phyloP scores from a whole-genome alignment of 2,113 vertebrate species.

The Motacilla alba region DNA sequence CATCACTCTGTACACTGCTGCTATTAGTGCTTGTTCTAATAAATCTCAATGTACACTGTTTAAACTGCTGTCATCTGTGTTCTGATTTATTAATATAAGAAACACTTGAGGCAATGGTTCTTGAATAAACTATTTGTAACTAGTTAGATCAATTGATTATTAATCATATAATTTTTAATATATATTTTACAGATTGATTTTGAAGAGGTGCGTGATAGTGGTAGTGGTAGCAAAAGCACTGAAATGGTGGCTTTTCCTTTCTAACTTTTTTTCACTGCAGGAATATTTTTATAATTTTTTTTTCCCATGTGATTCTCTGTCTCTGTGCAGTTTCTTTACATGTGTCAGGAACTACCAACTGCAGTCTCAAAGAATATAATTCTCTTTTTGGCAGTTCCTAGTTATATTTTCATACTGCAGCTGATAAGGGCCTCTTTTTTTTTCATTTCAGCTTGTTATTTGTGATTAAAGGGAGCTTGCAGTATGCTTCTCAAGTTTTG shows the following conservation, averaged over 20 bases:
- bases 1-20: slow-evolving; percentile 85
- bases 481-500: neutral
- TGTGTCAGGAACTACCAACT: neutral
- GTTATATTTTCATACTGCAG: neutral
- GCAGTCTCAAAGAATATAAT: neutral
- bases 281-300: neutral
- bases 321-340: neutral
- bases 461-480: neutral
- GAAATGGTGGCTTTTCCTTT: neutral
- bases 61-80: slow-evolving; percentile 27
- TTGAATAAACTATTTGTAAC: neutral
- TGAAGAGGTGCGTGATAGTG: neutral
- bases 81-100: slow-evolving; percentile 27
- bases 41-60: slow-evolving; percentile 77
- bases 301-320: neutral
- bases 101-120: neutral
- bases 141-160: neutral
- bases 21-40: slow-evolving; percentile 92
- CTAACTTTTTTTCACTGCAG: neutral
- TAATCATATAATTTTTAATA: neutral
- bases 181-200: neutral
- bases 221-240: neutral
- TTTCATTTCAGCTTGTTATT: neutral
- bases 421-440: neutral
- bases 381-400: neutral